Base-by-base conservation (phyloP, 2,797 vertebrate species). In the Betta splendens region DNA sequence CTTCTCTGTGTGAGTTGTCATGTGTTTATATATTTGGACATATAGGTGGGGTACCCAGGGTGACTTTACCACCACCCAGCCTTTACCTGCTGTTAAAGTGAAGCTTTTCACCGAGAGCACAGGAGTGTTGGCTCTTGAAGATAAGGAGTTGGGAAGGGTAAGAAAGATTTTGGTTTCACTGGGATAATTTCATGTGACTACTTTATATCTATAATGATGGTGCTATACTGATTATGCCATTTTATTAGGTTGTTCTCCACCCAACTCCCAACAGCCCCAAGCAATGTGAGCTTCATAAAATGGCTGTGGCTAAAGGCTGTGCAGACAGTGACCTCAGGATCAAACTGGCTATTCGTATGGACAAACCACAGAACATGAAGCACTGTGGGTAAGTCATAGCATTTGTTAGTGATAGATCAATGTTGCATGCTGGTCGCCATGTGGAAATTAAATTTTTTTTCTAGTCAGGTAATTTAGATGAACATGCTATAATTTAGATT, bases 281-380 rank as follows among this genome's bases (percentile, higher is more conserved):
- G 79, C 95, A 97, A 86, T 95, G 95, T 3, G 97, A 98, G 68
- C 94, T 94, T 79, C 96, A 99, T 77, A 98, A 98, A 91, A 98
- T 99, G 97, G 81, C 93, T 0, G 92, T 99, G 72, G 97, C 95
- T 43, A 99, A 99, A 92, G 97, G 97, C 67, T 98, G 96, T 67
- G 91, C 94, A 0, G 97, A 99, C 90, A 95, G 92, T 56, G 96
- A 99, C 76, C 93, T 99, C 68, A 96, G 91, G 91, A 99, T 99
- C 85, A 98, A 97, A 85, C 92, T 99, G 70, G 98, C 97, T 0
- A 93, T 99, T 48, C 91, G 98, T 83, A 99, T 99, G 97, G 97
- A 99, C 88, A 99, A 99, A 74, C 97, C 98, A 23, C 98, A 99
- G 83, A 99, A 99, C 88, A 98, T 99, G 96, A 99, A 99, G 85